A percentile compares a stretch with the other conserved stretches of the same genome.
phyloP scores from a whole-genome alignment of 92 coral and sea anemone species.

The Phenganax marumi region DNA sequence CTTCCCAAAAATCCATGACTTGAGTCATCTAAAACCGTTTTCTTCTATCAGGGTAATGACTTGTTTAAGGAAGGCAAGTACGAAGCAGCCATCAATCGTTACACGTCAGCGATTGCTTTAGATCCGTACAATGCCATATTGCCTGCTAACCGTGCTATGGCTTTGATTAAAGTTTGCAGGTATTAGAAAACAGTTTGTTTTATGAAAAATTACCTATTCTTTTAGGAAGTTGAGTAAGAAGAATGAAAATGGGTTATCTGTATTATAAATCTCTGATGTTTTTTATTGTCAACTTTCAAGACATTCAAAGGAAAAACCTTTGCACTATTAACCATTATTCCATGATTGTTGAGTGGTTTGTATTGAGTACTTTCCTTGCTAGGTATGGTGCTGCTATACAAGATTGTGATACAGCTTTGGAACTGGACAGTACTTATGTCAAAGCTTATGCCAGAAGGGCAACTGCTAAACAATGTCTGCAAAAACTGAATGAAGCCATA shows the following conservation, averaged over 20 bases:
- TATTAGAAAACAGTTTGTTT: not conserved
- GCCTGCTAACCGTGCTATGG: constrained; percentile 97
- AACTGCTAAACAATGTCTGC: constrained; percentile 62
- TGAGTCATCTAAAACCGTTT: no score
- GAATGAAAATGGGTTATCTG: no score
- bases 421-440: constrained; percentile 72
- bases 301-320: no score
- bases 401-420: constrained; percentile 79
- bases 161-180: constrained; percentile 79
- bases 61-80: constrained; percentile 82
- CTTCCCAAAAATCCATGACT: not conserved
- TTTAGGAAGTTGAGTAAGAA: no score
- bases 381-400: constrained; percentile 94
- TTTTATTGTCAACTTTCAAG: no score
- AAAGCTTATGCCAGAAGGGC: constrained; percentile 89
- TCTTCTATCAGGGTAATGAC: constrained; percentile 72
- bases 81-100: constrained; percentile 86
- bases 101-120: constrained; percentile 74
- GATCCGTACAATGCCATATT: constrained; percentile 87
- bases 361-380: not conserved
- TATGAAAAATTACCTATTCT: not conserved
- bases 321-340: no score
- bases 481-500: constrained; percentile 58
- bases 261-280: no score
- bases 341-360: no score